Conservation (phyloP, 1,140 invertebrate genomes). For the Stegodyphus mimosarum region DNA sequence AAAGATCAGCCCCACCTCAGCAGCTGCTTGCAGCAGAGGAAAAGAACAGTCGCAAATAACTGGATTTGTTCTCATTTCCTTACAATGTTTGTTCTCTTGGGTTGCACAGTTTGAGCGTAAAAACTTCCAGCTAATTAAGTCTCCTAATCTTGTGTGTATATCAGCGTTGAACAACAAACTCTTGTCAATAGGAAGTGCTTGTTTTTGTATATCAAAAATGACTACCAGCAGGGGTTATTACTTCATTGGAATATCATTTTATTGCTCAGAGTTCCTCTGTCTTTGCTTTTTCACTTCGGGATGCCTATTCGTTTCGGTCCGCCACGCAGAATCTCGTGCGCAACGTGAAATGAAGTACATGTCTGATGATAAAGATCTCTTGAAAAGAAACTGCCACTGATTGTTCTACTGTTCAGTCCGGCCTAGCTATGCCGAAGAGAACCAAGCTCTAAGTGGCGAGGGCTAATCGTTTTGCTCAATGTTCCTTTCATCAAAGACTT, state of each 20-base stretch:
- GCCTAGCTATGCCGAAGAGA: neutral
- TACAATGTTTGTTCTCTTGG: no score
- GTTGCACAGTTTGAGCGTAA: no score
- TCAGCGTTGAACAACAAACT: no score
- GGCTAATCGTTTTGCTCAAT: no score
- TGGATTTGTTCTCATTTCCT: no score
- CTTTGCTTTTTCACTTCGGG: neutral
- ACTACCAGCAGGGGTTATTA: neutral
- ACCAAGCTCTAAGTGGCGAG: neutral
- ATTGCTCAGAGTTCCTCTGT: neutral
- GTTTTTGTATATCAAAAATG: neutral
- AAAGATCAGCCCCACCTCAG: no score
- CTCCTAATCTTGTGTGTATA: no score
- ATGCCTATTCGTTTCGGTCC: conserved; percentile 46
- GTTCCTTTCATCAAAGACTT: no score
- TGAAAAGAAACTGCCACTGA: conserved; percentile 51
- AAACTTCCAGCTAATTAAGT: no score
- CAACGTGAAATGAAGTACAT: conserved; percentile 27
- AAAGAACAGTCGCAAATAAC: no score
- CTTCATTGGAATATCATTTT: neutral
- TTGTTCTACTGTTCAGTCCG: conserved; percentile 32
- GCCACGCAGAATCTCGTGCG: conserved; percentile 32
- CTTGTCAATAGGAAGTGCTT: no score
- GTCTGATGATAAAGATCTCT: conserved; percentile 36
- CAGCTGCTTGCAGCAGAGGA: no score